Evolutionary conservation across 2,888 invertebrate species (phyloP).

Genomic region (Stratiomys singularior): DNA sequence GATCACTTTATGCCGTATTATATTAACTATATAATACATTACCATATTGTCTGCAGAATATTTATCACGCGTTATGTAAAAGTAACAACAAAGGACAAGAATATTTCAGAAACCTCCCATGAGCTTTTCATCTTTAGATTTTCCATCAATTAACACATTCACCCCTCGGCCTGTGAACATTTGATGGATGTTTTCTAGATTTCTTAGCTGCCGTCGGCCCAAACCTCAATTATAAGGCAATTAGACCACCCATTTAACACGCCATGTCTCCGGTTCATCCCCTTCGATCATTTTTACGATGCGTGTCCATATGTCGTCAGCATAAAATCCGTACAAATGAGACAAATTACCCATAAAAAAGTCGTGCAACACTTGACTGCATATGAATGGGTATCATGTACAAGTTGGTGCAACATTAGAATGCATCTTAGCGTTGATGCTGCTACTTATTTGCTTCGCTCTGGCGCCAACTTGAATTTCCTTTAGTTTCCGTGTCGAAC

Average conservation of each 20-base stretch:
- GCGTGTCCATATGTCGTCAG: too few species aligned
- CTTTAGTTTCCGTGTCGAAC: not conserved
- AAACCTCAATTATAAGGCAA: conserved; percentile 33
- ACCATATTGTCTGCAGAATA: too few species aligned
- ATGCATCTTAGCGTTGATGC: too few species aligned
- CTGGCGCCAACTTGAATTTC: conserved; percentile 29
- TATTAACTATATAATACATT: too few species aligned
- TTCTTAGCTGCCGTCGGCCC: conserved; percentile 7
- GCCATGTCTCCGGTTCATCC: not conserved
- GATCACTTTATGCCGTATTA: too few species aligned
- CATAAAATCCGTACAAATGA: not conserved
- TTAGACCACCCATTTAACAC: conserved; percentile 45
- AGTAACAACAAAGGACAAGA: too few species aligned
- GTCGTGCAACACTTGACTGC: conserved; percentile 31
- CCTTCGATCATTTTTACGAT: not conserved
- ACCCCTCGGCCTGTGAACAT: not conserved
- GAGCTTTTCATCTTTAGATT: too few species aligned
- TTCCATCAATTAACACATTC: conserved; percentile 2
- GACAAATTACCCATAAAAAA: conserved; percentile 33
- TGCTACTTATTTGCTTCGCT: not conserved
- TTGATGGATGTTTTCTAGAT: not conserved
- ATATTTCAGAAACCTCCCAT: too few species aligned
- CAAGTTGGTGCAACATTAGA: too few species aligned
- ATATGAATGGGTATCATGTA: not conserved
- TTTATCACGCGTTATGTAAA: too few species aligned